Conservation (phyloP, 2,888 invertebrate genomes). For the Imbricaverruca yamaguchii region DNA sequence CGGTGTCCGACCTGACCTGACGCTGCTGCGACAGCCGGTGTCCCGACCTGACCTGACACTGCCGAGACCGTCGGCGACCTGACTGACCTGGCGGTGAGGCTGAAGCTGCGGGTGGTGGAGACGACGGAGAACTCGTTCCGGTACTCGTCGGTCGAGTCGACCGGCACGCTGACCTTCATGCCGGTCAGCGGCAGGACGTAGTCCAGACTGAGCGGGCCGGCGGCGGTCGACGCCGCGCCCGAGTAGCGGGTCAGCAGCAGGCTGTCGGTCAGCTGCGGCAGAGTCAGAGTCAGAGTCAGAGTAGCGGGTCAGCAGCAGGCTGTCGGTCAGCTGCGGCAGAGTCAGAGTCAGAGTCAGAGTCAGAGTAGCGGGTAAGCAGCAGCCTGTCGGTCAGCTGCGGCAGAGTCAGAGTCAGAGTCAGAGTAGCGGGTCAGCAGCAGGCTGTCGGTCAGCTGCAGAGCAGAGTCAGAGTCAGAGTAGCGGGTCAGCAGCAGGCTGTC, state of each 20-base stretch:
- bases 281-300: slow-evolving; percentile 4
- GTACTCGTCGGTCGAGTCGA: slow-evolving; percentile 43
- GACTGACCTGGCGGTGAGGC: slow-evolving; percentile 47
- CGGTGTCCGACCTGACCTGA: too few species aligned
- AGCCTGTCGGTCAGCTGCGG: slow-evolving; percentile 38
- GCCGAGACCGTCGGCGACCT: too few species aligned
- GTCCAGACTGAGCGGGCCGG: slow-evolving; percentile 39
- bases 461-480: too few species aligned
- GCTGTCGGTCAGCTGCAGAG: too few species aligned
- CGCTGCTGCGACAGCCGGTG: too few species aligned
- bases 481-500: neutral
- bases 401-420: slow-evolving; percentile 9
- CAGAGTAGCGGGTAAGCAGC: neutral
- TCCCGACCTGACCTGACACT: too few species aligned
- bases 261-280: slow-evolving; percentile 38
- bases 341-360: neutral
- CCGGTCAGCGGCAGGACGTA: slow-evolving; percentile 48
- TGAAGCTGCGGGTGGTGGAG: slow-evolving; percentile 49
- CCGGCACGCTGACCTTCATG: slow-evolving; percentile 46
- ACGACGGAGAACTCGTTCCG: slow-evolving; percentile 51
- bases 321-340: slow-evolving; percentile 38
- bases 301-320: neutral
- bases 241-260: neutral
- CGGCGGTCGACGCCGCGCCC: slow-evolving; percentile 16
- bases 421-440: neutral